Base-by-base conservation (phyloP, 30 jellyfish, hydroid and myxozoan species). In the Pseudorhiza aurosa region DNA sequence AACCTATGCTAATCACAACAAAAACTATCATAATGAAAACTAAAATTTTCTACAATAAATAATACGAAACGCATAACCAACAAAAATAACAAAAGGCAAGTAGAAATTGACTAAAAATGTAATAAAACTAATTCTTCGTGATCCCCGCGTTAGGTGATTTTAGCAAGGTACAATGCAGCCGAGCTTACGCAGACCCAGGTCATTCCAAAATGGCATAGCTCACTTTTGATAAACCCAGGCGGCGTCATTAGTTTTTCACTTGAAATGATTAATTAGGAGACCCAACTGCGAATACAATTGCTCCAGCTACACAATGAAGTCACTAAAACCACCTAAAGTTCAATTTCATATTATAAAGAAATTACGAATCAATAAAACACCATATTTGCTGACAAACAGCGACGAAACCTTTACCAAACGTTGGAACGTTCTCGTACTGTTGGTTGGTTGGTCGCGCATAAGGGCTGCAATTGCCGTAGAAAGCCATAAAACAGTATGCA, bases 131-230 rank as follows among this genome's bases (percentile, higher is more conserved):
- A 29, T 72, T 53, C 44, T 19, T 44, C 74, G 45, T 28, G 30
- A 72, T 72, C 86, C 86, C 86, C 75, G 72, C 76, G 62, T 27
- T 15, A 50, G 86, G 86, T 32, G 72, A 22, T 30, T 51, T 72
- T 51, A 57, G 86, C 51, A 1, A 12, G 14, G 42, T 15, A 19
- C 67, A 43, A 42, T 40, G 68, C 51, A 46, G 22, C 3, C 1
- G 8, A n/a, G n/a, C n/a, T n/a, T n/a, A n/a, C n/a, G n/a, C n/a
- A n/a, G n/a, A n/a, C n/a, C n/a, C n/a, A n/a, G n/a, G n/a, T n/a
- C n/a, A n/a, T n/a, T n/a, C n/a, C n/a, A n/a, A n/a, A n/a, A n/a
- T n/a, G n/a, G n/a, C n/a, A n/a, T n/a, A n/a, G n/a, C n/a, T n/a
- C n/a, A n/a, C n/a, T n/a, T n/a, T n/a, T n/a, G n/a, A n/a, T n/a